Percentiles rank a stretch among this genome's conserved stretches.
These are phyloP conservation scores for Orussus abietinus DNA, from an alignment of 1,140 invertebrate species.

Conservation along the genomic window DNA sequence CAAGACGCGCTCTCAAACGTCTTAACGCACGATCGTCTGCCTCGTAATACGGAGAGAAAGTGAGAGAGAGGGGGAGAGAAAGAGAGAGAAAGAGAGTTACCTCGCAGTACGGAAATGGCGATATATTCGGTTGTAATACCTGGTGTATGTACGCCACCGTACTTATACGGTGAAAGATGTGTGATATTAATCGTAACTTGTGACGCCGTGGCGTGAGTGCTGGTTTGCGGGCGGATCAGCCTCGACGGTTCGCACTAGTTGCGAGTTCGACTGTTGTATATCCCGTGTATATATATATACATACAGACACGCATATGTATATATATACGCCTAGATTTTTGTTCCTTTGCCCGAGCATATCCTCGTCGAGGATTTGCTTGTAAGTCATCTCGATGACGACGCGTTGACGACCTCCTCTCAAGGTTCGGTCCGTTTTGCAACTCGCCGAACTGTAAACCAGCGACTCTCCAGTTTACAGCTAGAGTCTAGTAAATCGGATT, in stretches of 20 bases:
- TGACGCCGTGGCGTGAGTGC: conserved; percentile 17
- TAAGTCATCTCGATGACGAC: no score
- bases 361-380: no score
- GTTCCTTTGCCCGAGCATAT: no score
- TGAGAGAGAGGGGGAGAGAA: no score
- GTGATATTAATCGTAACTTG: conserved; percentile 25
- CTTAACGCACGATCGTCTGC: neutral
- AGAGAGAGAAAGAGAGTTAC: no score
- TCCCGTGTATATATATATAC: neutral
- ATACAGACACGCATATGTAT: no score
- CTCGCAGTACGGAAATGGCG: neutral
- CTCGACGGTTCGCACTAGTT: neutral
- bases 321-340: no score
- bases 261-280: conserved; percentile 5
- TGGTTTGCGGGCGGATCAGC: conserved; percentile 30
- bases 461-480: neutral
- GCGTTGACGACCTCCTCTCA: neutral
- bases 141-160: conserved; percentile 16
- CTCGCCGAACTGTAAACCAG: neutral
- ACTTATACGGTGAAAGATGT: conserved; percentile 19
- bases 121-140: neutral
- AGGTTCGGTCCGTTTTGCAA: neutral
- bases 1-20: no score
- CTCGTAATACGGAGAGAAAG: no score
- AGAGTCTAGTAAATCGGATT: neutral